These are phyloP conservation scores for Rhadinocentrus ornatus DNA, from an alignment of 2,797 vertebrate genomes.

Conservation along the genomic window DNA sequence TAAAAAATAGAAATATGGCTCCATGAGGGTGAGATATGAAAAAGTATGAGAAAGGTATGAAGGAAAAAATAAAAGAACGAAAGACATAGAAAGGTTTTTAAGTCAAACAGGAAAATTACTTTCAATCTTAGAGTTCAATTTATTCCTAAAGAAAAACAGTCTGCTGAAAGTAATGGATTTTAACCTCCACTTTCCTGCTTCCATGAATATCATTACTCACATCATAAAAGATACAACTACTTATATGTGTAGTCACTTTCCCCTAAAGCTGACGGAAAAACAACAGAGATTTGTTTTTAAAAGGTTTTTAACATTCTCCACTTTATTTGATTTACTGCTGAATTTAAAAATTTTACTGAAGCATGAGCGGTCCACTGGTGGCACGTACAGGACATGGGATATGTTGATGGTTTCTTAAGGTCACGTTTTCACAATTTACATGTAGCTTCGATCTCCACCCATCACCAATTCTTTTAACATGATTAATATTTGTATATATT, in stretches of 20 bases:
- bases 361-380: slow-evolving; percentile 14
- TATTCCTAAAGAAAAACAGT: slow-evolving; percentile 53
- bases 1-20: slow-evolving; percentile 7
- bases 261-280: slow-evolving; percentile 4
- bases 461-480: no score
- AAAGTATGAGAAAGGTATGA: slow-evolving; percentile 7
- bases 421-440: no score
- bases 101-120: slow-evolving; percentile 47
- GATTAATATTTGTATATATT: no score
- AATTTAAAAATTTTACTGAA: not conserved
- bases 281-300: not conserved
- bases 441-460: no score
- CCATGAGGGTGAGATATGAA: slow-evolving; percentile 18
- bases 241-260: slow-evolving; percentile 14
- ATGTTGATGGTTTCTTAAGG: not conserved
- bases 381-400: not conserved
- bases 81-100: slow-evolving; percentile 34
- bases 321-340: slow-evolving; percentile 8
- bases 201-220: slow-evolving; percentile 73
- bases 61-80: not conserved
- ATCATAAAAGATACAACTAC: slow-evolving; percentile 43
- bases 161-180: slow-evolving; percentile 58
- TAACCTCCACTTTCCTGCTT: slow-evolving; percentile 53
- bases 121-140: slow-evolving; percentile 57
- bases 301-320: not conserved